These are phyloP conservation scores for Aplodontia rufa DNA, from an alignment of 2,113 vertebrate species.

Conservation along the genomic window DNA sequence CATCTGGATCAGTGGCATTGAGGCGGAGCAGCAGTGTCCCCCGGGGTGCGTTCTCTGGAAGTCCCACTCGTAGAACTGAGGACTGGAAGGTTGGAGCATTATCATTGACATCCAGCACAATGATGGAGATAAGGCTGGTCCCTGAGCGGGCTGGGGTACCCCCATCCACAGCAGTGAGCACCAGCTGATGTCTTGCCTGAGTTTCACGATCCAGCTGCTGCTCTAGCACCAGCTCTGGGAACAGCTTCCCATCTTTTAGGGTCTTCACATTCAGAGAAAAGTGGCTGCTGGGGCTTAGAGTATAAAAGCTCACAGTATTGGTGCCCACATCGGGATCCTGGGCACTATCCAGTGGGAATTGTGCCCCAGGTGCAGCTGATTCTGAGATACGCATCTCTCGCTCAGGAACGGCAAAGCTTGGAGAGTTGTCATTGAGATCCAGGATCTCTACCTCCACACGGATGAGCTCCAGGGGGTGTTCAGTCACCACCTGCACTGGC, in stretches of 20 bases:
- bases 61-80: conserved; percentile 79
- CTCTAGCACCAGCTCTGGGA: conserved; percentile 88
- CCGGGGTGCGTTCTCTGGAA: conserved; percentile 82
- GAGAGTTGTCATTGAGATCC: conserved; percentile 90
- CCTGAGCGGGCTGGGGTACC: conserved; percentile 85
- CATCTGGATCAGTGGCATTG: conserved; percentile 86
- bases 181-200: conserved; percentile 84
- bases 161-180: conserved; percentile 87
- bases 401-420: conserved; percentile 82
- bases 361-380: conserved; percentile 82
- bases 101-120: conserved; percentile 91
- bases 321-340: conserved; percentile 88
- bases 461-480: conserved; percentile 87
- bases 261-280: conserved; percentile 86
- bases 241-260: conserved; percentile 86
- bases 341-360: conserved; percentile 86
- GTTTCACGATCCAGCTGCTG: conserved; percentile 86
- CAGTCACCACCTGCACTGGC: conserved; percentile 86
- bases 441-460: conserved; percentile 88
- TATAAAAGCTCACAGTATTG: conserved; percentile 85
- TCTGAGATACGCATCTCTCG: conserved; percentile 85
- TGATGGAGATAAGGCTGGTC: conserved; percentile 84
- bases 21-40: conserved; percentile 84
- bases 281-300: conserved; percentile 82
- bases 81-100: conserved; percentile 88